Evolutionary conservation across 2,113 vertebrate genomes (phyloP).

Genomic region (Syngnathus scovelli): DNA sequence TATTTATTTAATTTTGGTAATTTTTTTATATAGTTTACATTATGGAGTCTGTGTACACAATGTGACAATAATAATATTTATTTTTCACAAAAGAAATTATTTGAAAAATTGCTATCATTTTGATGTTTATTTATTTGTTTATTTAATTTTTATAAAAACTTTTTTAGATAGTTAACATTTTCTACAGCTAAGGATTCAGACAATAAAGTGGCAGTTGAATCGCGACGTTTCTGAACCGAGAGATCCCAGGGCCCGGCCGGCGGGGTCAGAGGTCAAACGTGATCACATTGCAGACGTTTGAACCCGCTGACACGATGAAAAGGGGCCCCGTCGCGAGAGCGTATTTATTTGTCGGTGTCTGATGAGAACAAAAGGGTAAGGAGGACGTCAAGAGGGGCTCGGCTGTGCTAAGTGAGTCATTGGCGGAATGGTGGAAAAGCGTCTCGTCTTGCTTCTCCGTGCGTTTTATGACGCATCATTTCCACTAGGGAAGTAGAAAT

Average conservation of each 20-base stretch:
- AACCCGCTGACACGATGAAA: conserved; percentile 60
- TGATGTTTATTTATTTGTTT: too few species aligned
- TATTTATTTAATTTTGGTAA: too few species aligned
- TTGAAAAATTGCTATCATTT: too few species aligned
- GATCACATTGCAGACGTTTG: conserved; percentile 52
- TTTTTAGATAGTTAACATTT: too few species aligned
- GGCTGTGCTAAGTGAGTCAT: conserved; percentile 47
- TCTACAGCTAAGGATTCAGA: too few species aligned
- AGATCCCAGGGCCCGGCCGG: conserved; percentile 45
- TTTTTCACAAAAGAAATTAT: too few species aligned
- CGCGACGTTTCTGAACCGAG: conserved; percentile 51
- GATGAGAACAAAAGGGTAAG: conserved; percentile 57
- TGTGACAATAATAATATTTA: too few species aligned
- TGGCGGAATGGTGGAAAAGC: neutral
- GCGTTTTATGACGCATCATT: neutral
- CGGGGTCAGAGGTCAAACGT: conserved; percentile 47
- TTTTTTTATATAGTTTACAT: too few species aligned
- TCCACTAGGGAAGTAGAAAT: neutral
- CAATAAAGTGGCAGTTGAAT: neutral
- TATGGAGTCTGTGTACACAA: too few species aligned
- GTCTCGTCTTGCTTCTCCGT: neutral
- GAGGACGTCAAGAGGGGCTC: conserved; percentile 32
- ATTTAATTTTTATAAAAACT: too few species aligned
- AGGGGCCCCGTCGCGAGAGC: conserved; percentile 55
- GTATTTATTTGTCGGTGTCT: conserved; percentile 63